Evolutionary conservation across 2,888 invertebrate genomes (phyloP).

Genomic region (Bimastos eiseni): DNA sequence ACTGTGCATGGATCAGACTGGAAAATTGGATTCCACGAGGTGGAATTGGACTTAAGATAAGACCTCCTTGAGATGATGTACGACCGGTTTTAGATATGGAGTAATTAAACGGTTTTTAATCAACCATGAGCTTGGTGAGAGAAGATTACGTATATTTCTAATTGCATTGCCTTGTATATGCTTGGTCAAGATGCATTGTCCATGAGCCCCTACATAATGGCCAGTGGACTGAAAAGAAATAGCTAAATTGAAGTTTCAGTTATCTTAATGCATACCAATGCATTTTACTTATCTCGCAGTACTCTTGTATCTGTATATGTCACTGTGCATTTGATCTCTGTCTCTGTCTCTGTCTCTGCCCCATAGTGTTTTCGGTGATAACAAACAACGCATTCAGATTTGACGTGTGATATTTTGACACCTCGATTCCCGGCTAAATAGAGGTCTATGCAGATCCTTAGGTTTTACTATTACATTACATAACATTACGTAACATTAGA

Average conservation of each 20-base stretch:
- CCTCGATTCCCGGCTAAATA: neutral
- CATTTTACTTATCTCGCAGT: no score
- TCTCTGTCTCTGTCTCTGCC: no score
- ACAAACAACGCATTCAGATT: neutral
- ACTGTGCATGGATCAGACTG: no score
- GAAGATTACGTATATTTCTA: neutral
- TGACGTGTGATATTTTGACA: neutral
- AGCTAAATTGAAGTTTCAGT: neutral
- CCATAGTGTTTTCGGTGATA: neutral
- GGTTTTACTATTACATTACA: neutral
- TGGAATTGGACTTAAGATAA: no score
- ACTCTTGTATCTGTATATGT: no score
- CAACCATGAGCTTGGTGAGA: neutral
- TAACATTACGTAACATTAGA: conserved; percentile 13
- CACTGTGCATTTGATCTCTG: no score
- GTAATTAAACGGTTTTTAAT: neutral
- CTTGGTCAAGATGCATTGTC: no score
- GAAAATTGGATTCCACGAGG: no score
- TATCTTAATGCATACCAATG: neutral
- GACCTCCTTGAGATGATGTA: no score
- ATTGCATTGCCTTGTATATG: no score
- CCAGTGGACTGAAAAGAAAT: neutral
- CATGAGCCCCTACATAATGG: neutral
- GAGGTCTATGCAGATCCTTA: neutral
- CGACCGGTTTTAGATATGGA: neutral